Base-by-base conservation (phyloP, 2,888 invertebrate species). In the Oasisia sp. region DNA sequence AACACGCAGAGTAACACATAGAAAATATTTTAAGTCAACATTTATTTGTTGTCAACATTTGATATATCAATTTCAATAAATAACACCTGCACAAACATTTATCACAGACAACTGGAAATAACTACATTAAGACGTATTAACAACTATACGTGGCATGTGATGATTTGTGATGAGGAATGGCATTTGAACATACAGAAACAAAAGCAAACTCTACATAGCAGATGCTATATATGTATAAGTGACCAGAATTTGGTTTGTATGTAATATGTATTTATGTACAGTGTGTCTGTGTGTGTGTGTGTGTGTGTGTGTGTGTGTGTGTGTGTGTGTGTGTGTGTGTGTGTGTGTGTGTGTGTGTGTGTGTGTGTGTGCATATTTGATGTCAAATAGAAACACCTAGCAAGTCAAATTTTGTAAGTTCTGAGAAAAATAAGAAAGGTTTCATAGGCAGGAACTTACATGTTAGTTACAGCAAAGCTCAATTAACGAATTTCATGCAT, bases 61-160 rank as follows among this genome's bases (percentile, higher is more conserved):
- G 74, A 74, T 74, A 74, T 74, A 74, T 74, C 74, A 74, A 74
- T 74, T 74, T 74, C 74, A 74, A 74, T 74, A 74, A 74, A 74
- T 74, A 74, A 74, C 74, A 74, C 27, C 27, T 74, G n/a, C 50
- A 50, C 50, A 50, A 50, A 50, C 50, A 50, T 50, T 74, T 74
- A 74, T 74, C 74, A 74, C 74, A 74, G 74, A 74, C 27, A 74
- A 74, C 74, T 74, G n/a, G 74, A 74, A 74, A n/a, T 74, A 74
- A 74, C 74, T 74, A 19, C 74, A 74, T 74, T 50, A 74, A 74
- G 74, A 74, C 74, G 27, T 74, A 74, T 74, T 58, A 74, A 74
- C 74, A 74, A 74, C 74, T 74, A 74, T 7, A 27, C 27, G 74
- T 74, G 74, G 27, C n/a, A 27, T 19, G 7, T n/a, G n/a, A 19